phyloP scores from a whole-genome alignment of 2,888 invertebrate species.

The Phaedon cochleariae region DNA sequence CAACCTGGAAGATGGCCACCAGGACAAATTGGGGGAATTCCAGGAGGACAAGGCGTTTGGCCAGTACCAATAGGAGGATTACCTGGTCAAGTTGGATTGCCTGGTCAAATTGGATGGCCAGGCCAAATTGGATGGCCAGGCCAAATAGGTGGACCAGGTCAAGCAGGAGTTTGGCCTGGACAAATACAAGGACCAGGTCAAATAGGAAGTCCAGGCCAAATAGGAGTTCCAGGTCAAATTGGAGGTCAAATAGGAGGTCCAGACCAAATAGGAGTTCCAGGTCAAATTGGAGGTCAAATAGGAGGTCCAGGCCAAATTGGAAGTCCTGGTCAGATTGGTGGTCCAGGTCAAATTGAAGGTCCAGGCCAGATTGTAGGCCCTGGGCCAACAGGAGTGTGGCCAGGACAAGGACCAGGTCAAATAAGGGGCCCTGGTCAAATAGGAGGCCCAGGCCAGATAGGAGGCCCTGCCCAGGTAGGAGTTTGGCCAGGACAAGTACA shows the following conservation, averaged over 20 bases:
- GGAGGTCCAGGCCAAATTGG: background rate
- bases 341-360: slow-evolving; percentile 6
- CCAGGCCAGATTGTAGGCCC: slow-evolving; percentile 1
- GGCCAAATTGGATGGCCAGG: slow-evolving; percentile 4
- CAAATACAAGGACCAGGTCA: background rate
- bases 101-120: slow-evolving; percentile 26
- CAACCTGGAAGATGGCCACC: too few species aligned
- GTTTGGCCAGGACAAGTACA: slow-evolving; percentile 25
- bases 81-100: slow-evolving; percentile 20
- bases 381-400: slow-evolving; percentile 6
- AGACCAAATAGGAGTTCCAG: background rate
- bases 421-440: slow-evolving; percentile 23
- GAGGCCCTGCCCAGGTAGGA: slow-evolving; percentile 31
- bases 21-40: slow-evolving; percentile 14
- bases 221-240: slow-evolving; percentile 5
- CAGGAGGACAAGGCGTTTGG: slow-evolving; percentile 8
- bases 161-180: slow-evolving; percentile 24
- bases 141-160: slow-evolving; percentile 13
- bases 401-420: slow-evolving; percentile 35
- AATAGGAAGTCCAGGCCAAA: background rate
- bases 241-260: slow-evolving; percentile 7
- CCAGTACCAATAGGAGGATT: slow-evolving; percentile 10
- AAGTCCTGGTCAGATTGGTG: slow-evolving; percentile 6
- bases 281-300: slow-evolving; percentile 6
- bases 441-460: slow-evolving; percentile 22